Evolutionary conservation across 2,113 vertebrate genomes (phyloP).

Genomic region (Xerus inauris): DNA sequence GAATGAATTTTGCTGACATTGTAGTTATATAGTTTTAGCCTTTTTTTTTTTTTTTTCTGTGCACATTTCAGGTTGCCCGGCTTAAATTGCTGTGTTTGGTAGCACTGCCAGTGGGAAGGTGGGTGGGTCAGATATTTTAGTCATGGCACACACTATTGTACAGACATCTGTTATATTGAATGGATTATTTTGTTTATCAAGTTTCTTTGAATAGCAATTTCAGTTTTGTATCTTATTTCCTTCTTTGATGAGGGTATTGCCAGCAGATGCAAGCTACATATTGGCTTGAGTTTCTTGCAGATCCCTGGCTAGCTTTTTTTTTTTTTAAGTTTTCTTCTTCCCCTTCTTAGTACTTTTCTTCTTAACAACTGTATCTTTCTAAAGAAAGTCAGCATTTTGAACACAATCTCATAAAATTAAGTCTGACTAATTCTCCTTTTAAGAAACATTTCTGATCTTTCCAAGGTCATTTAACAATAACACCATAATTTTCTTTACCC

Average conservation of each 20-base stretch:
- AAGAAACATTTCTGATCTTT: slow-evolving; percentile 57
- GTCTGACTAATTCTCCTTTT: slow-evolving; percentile 54
- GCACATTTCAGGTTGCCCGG: slow-evolving; percentile 72
- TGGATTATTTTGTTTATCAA: slow-evolving; percentile 83
- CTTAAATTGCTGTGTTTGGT: slow-evolving; percentile 75
- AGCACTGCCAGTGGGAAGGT: slow-evolving; percentile 74
- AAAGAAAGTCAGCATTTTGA: slow-evolving; percentile 70
- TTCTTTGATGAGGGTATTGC: slow-evolving; percentile 77
- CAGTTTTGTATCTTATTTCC: slow-evolving; percentile 81
- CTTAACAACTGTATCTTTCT: slow-evolving; percentile 64
- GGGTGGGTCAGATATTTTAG: slow-evolving; percentile 81
- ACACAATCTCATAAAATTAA: slow-evolving; percentile 71
- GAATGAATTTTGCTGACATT: slow-evolving; percentile 71
- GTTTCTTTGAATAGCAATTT: slow-evolving; percentile 82
- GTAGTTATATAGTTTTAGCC: slow-evolving; percentile 37
- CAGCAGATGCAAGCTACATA: slow-evolving; percentile 77
- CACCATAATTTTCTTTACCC: neutral
- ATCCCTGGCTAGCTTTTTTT: slow-evolving; percentile 61
- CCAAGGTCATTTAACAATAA: slow-evolving; percentile 61
- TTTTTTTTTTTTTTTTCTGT: slow-evolving; percentile 7
- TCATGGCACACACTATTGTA: slow-evolving; percentile 74
- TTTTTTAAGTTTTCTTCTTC: slow-evolving; percentile 31
- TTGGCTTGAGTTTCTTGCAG: slow-evolving; percentile 78
- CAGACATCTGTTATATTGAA: slow-evolving; percentile 82
- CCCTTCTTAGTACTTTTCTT: slow-evolving; percentile 62